Evolutionary conservation across 2,797 vertebrate genomes (phyloP).

Genomic region (Leucoraja ocellata): DNA sequence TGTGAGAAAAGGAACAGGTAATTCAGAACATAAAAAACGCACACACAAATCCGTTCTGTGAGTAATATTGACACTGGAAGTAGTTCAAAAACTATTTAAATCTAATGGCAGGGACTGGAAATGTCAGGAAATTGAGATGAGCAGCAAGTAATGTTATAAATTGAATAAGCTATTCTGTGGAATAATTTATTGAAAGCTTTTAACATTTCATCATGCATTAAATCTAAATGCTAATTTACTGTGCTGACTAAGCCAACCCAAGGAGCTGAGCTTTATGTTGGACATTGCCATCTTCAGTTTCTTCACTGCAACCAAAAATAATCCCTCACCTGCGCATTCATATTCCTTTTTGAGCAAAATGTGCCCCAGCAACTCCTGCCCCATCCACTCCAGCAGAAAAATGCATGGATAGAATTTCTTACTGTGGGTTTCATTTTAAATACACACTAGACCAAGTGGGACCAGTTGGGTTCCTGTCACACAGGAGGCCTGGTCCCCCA

Average conservation of each 20-base stretch:
- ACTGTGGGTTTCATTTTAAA: background rate
- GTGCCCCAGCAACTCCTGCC: background rate
- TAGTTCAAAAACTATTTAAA: conserved; percentile 11
- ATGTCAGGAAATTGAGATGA: background rate
- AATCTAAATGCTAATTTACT: background rate
- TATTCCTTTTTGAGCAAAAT: background rate
- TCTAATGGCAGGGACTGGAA: background rate
- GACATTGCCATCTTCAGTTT: background rate
- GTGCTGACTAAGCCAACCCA: background rate
- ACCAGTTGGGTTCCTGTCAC: too few species aligned
- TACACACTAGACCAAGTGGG: too few species aligned
- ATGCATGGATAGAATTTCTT: background rate
- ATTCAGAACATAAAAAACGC: background rate
- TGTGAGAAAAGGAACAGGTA: background rate
- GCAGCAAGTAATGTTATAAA: background rate
- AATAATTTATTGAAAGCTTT: conserved; percentile 2
- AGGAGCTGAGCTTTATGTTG: background rate
- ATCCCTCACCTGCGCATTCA: background rate
- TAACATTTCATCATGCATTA: background rate
- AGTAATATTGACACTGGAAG: background rate
- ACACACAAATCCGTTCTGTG: background rate
- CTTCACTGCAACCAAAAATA: background rate
- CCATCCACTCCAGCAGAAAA: background rate
- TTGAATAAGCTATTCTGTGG: background rate
- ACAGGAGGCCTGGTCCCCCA: too few species aligned